Base-by-base conservation (phyloP, 1,140 invertebrate species). In the Lasioglossum baleicum region DNA sequence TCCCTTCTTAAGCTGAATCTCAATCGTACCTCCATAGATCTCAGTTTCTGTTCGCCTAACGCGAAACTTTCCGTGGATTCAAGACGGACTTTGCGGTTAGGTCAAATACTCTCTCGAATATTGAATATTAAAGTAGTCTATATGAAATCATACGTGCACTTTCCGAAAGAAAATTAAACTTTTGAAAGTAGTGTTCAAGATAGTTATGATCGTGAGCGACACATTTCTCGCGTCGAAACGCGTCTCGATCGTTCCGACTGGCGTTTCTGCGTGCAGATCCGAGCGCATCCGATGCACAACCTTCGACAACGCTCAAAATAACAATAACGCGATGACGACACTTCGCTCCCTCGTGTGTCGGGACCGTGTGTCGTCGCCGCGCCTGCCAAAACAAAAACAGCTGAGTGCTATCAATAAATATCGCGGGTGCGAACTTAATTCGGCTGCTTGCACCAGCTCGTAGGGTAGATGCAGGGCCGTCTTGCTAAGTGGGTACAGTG, bases 221-320 rank as follows among this genome's bases (percentile, higher is more conserved):
- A 2, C 13, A 48, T 11, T 48, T 13, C 13, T 11, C 10, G 10
- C 10, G 44, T 35, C 35, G 35, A 35, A 48, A 11, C 44, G 10
- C 13, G 44, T 48, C 44, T 48, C 44, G 10, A 11, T 6, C 15
- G 26, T 66, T 58, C 20, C 53, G 6, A 15, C 66, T 22, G 20
- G 40, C 20, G 17, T 68, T 67, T 35, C 75, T 35, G 7, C 51
- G 44, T 56, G n/a, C 68, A 58, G 61, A 48, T 53, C 51, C 22
- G 10, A 20, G 15, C 4, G n/a, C 13, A 31, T 63, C 5, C 17
- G 44, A 73, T 48, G 11, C 66, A 74, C 82, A 91, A 84, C 88
- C 88, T 90, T 89, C 86, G 86, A 90, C 87, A 88, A 89, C 76
- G 88, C 90, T 88, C 83, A 78, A 92, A 92, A 92, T 92, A 92